These are phyloP conservation scores for Edolisoma coerulescens DNA, from an alignment of 2,113 vertebrate genomes.

Conservation along the genomic window DNA sequence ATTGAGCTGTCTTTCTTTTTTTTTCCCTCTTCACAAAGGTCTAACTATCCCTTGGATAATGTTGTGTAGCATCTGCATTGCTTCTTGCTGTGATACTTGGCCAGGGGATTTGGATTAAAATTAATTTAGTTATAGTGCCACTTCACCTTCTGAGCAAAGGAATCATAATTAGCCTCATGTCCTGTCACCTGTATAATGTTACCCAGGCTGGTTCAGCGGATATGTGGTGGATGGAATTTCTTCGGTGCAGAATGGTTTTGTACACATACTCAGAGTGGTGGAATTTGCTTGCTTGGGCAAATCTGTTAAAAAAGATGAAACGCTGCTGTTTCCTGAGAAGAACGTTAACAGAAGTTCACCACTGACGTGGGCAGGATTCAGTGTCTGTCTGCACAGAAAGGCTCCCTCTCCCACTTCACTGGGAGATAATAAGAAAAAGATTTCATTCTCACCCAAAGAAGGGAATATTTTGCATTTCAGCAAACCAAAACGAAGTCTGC, in stretches of 20 bases:
- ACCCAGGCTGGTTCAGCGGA: background rate
- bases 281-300: constrained; percentile 38
- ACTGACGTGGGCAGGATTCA: background rate
- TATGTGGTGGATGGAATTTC: background rate
- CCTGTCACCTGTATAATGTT: background rate
- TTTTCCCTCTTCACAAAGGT: background rate
- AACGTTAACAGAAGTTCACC: background rate
- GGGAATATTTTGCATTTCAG: constrained; percentile 34
- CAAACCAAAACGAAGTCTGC: background rate
- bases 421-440: constrained; percentile 1
- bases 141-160: background rate
- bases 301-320: constrained; percentile 26
- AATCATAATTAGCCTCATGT: background rate
- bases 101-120: background rate
- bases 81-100: background rate
- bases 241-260: background rate
- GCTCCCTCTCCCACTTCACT: background rate
- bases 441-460: constrained; percentile 28
- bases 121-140: background rate
- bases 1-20: background rate
- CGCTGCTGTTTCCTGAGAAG: background rate
- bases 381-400: background rate
- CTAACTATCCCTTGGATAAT: background rate
- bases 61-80: background rate
- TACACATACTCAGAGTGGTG: background rate